Base-by-base conservation (phyloP, 2,888 invertebrate species). In the Luperina testacea region DNA sequence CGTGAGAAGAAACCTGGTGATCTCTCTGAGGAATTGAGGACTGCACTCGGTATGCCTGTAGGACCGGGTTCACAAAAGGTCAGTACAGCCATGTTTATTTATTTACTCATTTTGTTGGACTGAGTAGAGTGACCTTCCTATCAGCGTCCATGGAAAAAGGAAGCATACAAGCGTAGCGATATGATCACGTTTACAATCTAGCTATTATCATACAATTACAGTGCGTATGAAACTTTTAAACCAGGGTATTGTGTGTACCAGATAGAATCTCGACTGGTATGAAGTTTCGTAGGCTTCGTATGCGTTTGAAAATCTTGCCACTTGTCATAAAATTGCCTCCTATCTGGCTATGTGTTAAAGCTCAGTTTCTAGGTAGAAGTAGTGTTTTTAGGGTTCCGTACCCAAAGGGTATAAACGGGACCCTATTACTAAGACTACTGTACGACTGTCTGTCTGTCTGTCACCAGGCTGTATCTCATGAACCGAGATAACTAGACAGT, bases 1-100 rank as follows among this genome's bases (percentile, higher is more conserved):
- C 99, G 99, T 80, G 99, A 99, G 94, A 99, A 99, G 96, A 99
- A 99, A 92, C 99, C 99, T 0, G 99, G 99, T 0, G 99, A 99
- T 93, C 95, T 99, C 59, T 98, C 99, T 0, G 99, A 99, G 93
- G 99, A 99, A 92, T 94, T 99, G 82, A 97, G 99, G 72, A 99
- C 99, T 5, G 99, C 99, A 0, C 97, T 99, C 70, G 99, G 99
- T 51, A 99, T 99, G 99, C 99, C 99, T 0, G 98, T 99, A 17
- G 99, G 99, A 0, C 99, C 99, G 0, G 98, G 98, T 91, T 98
- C 98, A 51, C 98, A 99, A 88, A 99, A 99, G 97, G 98, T 98
- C 86, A 48, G 72, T 70, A 57, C 9, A n/a, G 11, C 0, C 24
- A 57, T 57, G 9, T 24, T 57, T 57, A 24, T 57, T 57, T 24